phyloP scores from a whole-genome alignment of 1,140 invertebrate genomes.

The Andricus grossulariae region DNA sequence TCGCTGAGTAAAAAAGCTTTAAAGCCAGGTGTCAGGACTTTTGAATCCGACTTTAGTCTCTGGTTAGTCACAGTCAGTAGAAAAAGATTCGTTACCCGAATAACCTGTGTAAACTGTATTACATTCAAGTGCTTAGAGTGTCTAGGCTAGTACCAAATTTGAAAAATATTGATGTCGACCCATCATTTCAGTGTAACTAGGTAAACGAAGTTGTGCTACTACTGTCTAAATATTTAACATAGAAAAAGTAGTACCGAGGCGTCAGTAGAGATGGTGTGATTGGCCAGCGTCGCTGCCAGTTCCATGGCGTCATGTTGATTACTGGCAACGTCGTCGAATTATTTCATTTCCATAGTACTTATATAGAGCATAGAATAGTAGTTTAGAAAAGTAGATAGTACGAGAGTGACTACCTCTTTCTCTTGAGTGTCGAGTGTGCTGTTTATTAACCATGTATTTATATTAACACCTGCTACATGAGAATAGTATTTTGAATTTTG shows the following conservation, averaged over 20 bases:
- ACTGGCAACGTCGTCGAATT: conserved; percentile 30
- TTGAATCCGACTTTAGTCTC: no score
- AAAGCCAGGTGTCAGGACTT: no score
- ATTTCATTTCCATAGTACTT: conserved; percentile 37
- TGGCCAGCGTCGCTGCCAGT: conserved; percentile 37
- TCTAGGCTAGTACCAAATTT: conserved; percentile 59
- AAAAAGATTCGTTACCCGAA: conserved; percentile 61
- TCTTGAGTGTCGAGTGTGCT: conserved; percentile 67
- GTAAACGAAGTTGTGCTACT: conserved; percentile 7
- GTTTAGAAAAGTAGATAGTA: conserved; percentile 69
- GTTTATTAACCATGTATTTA: conserved; percentile 47
- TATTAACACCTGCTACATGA: conserved; percentile 32
- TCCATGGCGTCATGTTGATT: conserved; percentile 37
- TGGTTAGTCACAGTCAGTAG: conserved; percentile 70
- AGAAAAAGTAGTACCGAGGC: conserved; percentile 46
- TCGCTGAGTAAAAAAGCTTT: no score
- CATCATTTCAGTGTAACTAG: not conserved
- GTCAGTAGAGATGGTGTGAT: conserved; percentile 52
- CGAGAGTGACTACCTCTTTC: conserved; percentile 62
- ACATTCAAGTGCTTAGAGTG: conserved; percentile 64
- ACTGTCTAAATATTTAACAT: conserved; percentile 38
- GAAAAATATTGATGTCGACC: conserved; percentile 30
- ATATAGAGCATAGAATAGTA: conserved; percentile 66
- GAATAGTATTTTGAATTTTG: no score
- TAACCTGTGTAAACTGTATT: conserved; percentile 67